Evolutionary conservation across 2,797 vertebrate species (phyloP), one percentile per base, ranked within the genome.

Genomic region (Chelon labrosus): DNA sequence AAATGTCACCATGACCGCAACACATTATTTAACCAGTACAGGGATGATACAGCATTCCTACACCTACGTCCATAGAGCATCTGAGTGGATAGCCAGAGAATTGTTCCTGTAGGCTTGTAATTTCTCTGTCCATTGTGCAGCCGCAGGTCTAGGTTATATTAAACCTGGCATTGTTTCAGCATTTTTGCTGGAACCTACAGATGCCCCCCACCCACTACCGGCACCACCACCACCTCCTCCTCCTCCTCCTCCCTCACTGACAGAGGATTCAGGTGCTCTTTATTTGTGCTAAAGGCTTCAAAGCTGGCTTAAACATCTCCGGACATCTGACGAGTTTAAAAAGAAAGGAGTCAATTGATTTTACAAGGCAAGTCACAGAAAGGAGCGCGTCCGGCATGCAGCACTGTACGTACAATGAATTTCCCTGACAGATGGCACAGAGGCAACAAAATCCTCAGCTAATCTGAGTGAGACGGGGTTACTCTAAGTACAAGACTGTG

Each of bases 361-460:
- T 11, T 25, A 35, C 5, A 65, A 80, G 20, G 37, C 22, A n/a
- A 74, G 55, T 56, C 13, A 59, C 50, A 62, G 57, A 27, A 71
- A 81, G 63, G 22, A 58, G 73, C 62, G 55, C 3, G 16, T 65
- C 63, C 42, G 39, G 25, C 27, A 20, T 71, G 46, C 22, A 27
- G 51, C 25, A 5, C 31, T n/a, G 17, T 19, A 44, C 5, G 12
- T 54, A 47, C 56, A 60, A 51, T 63, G 76, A 52, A 73, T 87
- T 86, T 85, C 81, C 66, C 62, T 85, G 82, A 91, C 87, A 88
- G 90, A 91, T 91, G 88, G 91, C 82, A 84, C 63, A 80, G 81
- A 83, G 25, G 64, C 76, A 86, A 75, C 82, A 73, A 85, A 92
- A 90, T 90, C 91, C 88, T 86, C 80, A 78, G 84, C 73, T 91